phyloP scores from a whole-genome alignment of 2,888 invertebrate genomes.

The Plutella xylostella region DNA sequence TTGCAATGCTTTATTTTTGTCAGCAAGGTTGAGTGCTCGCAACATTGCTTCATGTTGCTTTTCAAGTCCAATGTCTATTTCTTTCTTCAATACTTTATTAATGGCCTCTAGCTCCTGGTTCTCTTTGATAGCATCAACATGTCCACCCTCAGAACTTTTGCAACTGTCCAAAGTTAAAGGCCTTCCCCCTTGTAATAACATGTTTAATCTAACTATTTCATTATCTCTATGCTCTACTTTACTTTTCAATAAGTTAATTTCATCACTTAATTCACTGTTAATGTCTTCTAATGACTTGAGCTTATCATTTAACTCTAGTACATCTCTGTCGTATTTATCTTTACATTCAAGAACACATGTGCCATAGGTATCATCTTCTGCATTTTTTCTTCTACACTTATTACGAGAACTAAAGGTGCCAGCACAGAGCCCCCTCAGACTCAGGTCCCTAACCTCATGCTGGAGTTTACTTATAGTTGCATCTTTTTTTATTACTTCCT shows the following conservation, averaged over 20 bases:
- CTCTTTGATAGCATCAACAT: slow-evolving; percentile 69
- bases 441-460: slow-evolving; percentile 51
- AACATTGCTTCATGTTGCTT: slow-evolving; percentile 87
- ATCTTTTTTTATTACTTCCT: slow-evolving; percentile 71
- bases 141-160: slow-evolving; percentile 64
- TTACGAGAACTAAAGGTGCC: slow-evolving; percentile 55
- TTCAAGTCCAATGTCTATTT: slow-evolving; percentile 66
- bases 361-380: slow-evolving; percentile 27
- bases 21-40: slow-evolving; percentile 78
- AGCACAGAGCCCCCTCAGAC: slow-evolving; percentile 55
- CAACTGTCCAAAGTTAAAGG: slow-evolving; percentile 76
- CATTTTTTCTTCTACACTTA: slow-evolving; percentile 46
- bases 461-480: slow-evolving; percentile 47
- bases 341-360: slow-evolving; percentile 35
- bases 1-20: slow-evolving; percentile 77
- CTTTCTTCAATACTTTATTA: slow-evolving; percentile 60
- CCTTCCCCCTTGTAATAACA: slow-evolving; percentile 78
- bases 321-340: slow-evolving; percentile 48
- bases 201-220: slow-evolving; percentile 77
- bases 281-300: slow-evolving; percentile 53
- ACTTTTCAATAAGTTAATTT: slow-evolving; percentile 43
- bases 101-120: slow-evolving; percentile 71
- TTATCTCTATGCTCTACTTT: slow-evolving; percentile 71
- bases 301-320: slow-evolving; percentile 50
- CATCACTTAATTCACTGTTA: slow-evolving; percentile 45